These are phyloP conservation scores for Drosophila neonasuta DNA, from an alignment of 2,888 invertebrate genomes.

Conservation along the genomic window DNA sequence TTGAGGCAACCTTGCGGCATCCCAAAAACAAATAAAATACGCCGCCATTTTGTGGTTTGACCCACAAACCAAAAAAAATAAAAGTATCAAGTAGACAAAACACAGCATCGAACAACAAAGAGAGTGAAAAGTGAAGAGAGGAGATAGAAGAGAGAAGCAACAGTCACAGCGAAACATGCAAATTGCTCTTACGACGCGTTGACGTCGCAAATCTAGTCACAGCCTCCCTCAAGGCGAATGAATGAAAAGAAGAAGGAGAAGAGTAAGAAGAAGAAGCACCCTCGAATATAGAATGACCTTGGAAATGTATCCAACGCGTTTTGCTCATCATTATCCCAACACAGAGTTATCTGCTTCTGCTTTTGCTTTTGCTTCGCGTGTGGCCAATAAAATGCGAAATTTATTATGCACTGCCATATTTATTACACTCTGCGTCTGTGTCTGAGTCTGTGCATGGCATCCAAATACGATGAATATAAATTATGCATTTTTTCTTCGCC, in stretches of 20 bases:
- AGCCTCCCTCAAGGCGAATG: conserved; percentile 19
- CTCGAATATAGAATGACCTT: conserved; percentile 40
- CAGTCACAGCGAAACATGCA: conserved; percentile 48
- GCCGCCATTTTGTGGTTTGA: conserved; percentile 67
- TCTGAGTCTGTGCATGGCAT: conserved; percentile 20
- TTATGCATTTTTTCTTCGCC: conserved; percentile 31
- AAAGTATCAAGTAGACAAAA: conserved; percentile 46
- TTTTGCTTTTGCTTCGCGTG: conserved; percentile 15
- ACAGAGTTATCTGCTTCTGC: conserved; percentile 17
- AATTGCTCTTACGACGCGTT: conserved; percentile 63
- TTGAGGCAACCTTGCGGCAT: conserved; percentile 43
- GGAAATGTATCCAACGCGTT: conserved; percentile 30
- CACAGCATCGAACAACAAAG: conserved; percentile 9
- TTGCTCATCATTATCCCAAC: conserved; percentile 42
- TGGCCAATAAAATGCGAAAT: conserved; percentile 53
- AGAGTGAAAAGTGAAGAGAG: not conserved
- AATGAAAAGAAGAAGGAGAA: not conserved
- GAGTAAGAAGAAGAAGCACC: conserved; percentile 1
- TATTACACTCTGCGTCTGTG: conserved; percentile 35
- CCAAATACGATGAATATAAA: conserved; percentile 46
- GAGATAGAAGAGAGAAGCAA: not conserved
- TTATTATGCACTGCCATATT: conserved; percentile 45
- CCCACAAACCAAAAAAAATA: conserved; percentile 50
- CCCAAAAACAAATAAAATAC: conserved; percentile 44
- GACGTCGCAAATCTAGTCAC: conserved; percentile 18